Conservation (phyloP, 2,888 invertebrate species). For the Latheticus oryzae region DNA sequence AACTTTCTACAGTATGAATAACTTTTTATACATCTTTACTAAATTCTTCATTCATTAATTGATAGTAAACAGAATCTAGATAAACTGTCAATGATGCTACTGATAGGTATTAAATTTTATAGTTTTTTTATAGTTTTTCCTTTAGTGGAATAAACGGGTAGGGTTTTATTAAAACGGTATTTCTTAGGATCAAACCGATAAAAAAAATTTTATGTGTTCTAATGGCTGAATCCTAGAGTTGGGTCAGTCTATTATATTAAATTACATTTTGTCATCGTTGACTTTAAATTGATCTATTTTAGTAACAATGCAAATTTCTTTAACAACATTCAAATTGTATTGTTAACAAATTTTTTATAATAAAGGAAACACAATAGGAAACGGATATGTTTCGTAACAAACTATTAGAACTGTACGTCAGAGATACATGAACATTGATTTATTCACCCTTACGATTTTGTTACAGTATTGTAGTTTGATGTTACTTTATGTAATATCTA, state of each 20-base stretch:
- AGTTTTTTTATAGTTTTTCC: too few relatives aligned
- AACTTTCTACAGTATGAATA: slow-evolving; percentile 24
- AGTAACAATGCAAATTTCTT: slow-evolving; percentile 29
- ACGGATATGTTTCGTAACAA: slow-evolving; percentile 23
- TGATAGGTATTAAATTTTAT: too few relatives aligned
- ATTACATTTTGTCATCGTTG: slow-evolving; percentile 7
- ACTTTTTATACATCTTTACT: slow-evolving; percentile 28
- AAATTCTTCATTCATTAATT: slow-evolving; percentile 8
- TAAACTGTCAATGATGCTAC: too few relatives aligned
- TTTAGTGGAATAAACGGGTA: too few relatives aligned
- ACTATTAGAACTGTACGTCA: not conserved
- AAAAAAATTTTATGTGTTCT: too few relatives aligned
- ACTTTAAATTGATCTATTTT: slow-evolving; percentile 28
- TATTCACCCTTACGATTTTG: slow-evolving; percentile 6
- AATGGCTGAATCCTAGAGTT: too few relatives aligned
- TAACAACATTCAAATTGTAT: slow-evolving; percentile 15
- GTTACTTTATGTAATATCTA: slow-evolving; percentile 36
- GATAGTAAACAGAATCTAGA: too few relatives aligned
- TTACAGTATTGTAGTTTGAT: slow-evolving; percentile 30
- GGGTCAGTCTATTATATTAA: slow-evolving; percentile 12
- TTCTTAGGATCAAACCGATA: too few relatives aligned
- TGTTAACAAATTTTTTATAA: slow-evolving; percentile 13
- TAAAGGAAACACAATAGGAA: slow-evolving; percentile 12
- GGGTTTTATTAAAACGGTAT: too few relatives aligned
- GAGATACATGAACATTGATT: too few relatives aligned